Evolutionary conservation across 2,888 invertebrate genomes (phyloP).

Genomic region (Allolobophora icterica): DNA sequence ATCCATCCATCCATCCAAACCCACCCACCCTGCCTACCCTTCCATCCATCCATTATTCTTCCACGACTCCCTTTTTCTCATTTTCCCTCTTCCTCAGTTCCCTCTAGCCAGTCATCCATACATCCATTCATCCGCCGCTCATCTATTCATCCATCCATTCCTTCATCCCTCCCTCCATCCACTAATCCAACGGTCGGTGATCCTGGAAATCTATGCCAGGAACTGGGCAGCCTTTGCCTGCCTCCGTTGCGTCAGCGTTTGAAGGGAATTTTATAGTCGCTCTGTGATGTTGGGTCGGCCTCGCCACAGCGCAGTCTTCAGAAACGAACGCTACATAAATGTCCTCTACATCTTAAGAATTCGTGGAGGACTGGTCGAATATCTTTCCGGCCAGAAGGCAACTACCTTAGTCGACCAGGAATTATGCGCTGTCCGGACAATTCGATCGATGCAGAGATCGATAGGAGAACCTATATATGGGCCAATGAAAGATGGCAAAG

Average conservation of each 20-base stretch:
- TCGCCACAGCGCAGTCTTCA: not conserved
- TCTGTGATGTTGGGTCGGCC: not conserved
- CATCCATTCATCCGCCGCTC: no score
- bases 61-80: no score
- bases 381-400: not conserved
- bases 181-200: not conserved
- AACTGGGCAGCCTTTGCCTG: not conserved
- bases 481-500: not conserved
- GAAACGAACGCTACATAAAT: not conserved
- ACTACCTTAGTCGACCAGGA: not conserved
- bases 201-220: not conserved
- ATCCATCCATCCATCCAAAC: no score
- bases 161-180: no score
- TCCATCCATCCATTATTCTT: no score
- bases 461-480: not conserved
- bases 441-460: not conserved
- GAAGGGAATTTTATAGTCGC: no score
- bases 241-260: not conserved
- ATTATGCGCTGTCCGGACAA: not conserved
- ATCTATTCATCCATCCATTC: no score
- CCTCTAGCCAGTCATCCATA: no score
- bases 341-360: not conserved
- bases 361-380: not conserved
- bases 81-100: no score
- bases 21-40: no score